Evolutionary conservation across 2,797 vertebrate genomes (phyloP), one percentile per base, ranked within the genome.

Genomic region (Myripristis murdjan): DNA sequence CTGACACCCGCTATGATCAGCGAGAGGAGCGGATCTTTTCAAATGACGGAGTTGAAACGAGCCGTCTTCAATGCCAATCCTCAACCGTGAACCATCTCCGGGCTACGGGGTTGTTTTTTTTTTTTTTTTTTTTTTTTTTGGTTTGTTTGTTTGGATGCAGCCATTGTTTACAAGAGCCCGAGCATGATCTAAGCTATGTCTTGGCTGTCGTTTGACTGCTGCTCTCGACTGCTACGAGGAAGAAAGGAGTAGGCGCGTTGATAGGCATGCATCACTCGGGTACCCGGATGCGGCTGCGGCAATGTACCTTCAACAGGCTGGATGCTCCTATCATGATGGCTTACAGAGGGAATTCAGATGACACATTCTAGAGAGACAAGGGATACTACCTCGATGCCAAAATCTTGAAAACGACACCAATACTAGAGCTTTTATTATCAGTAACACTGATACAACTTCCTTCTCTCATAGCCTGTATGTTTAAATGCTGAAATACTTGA

Each of bases 231-330:
- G 15, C 1, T 1, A n/a, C 44, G 18, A 20, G 24, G 12, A 16
- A 28, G 11, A 52, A 39, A 65, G 63, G 31, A 54, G 22, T 44
- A 18, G 0, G 31, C 1, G n/a, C 44, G 57, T 47, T 66, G 56
- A 78, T 75, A 51, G 75, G 51, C 46, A 28, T 9, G 22, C 64
- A 26, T 57, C 63, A 61, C 35, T 78, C 61, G 14, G 60, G 20
- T 31, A 53, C 58, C 37, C 1, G 39, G 15, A 41, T 26, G 52
- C 58, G 62, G 55, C 12, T 37, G 41, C 6, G n/a, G 59, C 62
- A 53, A 20, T 58, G 33, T 47, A 44, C 15, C 44, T 11, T 47
- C 23, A 35, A 72, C 6, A 39, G 55, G 47, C 41, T 46, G 14
- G 4, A 9, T 47, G 53, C 15, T 26, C 49, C 15, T 8, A 16